Conservation (phyloP, 2,113 vertebrate genomes). For the Girardinichthys multiradiatus region DNA sequence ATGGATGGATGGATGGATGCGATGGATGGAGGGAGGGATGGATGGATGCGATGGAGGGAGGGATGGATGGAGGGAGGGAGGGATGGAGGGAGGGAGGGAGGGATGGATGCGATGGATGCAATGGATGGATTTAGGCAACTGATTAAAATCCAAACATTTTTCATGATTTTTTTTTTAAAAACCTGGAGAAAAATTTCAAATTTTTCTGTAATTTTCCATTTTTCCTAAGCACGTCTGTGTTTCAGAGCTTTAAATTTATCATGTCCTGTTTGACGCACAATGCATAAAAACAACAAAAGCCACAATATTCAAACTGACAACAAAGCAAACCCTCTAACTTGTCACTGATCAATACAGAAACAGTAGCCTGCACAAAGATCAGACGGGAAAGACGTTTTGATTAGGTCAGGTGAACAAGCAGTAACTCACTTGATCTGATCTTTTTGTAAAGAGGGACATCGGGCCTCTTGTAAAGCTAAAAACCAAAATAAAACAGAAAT, state of each 20-base stretch:
- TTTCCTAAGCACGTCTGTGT: no score
- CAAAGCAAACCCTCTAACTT: background rate
- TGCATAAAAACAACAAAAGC: background rate
- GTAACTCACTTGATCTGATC: slow-evolving; percentile 95
- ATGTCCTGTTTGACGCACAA: slow-evolving; percentile 11
- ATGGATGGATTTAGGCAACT: no score
- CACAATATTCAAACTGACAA: background rate
- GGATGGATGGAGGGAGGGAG: no score
- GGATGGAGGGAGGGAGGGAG: no score
- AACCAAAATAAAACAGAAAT: slow-evolving; percentile 11
- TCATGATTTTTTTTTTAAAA: background rate
- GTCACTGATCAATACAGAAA: background rate
- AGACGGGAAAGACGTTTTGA: background rate
- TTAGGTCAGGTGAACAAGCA: background rate
- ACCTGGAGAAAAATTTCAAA: no score
- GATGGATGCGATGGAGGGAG: no score
- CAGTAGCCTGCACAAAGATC: background rate
- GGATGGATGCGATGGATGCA: no score
- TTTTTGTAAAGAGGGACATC: slow-evolving; percentile 99
- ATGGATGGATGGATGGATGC: no score
- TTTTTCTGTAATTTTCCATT: no score
- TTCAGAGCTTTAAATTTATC: slow-evolving; percentile 1
- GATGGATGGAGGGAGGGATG: no score
- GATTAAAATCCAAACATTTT: background rate
- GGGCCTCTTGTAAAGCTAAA: slow-evolving; percentile 95